Base-by-base conservation (phyloP, 2,888 invertebrate species). In the Amphimallon solstitiale region DNA sequence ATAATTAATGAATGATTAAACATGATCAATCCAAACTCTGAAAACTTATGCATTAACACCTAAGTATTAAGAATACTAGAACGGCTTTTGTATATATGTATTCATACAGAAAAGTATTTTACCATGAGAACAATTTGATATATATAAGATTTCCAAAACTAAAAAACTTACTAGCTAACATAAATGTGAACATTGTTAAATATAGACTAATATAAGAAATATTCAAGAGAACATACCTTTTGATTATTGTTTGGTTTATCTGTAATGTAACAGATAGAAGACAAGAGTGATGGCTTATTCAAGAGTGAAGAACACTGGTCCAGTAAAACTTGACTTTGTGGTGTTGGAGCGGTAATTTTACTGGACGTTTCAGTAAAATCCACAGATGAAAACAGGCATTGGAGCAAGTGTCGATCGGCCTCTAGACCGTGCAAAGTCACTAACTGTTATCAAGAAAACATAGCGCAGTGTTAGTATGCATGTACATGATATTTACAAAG, bases 321-420 rank as follows among this genome's bases (percentile, higher is more conserved):
- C 82, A 89, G 87, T 80, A 95, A 84, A 79, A 92, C 86, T 84
- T 94, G 89, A 80, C 89, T 85, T 88, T 92, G 87, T 78, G 86
- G 85, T 70, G 81, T 83, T 72, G 81, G 79, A 72, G 83, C 83
- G 69, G 88, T 86, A 70, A 88, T 85, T 74, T 88, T 84, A 84
- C 86, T 81, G 77, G 86, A 77, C 71, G 85, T 86, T 77, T 87
- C 87, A 81, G 86, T 90, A 87, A 94, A 92, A 83, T 95, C 92
- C 81, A 95, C 91, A 78, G 90, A 89, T 78, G 95, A 93, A 85
- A 97, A 92, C 83, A 97, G 90, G 86, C 94, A 94, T 88, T 94
- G 94, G 87, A 96, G 90, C 84, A 95, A 90, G 88, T 97, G 95
- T 86, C 95, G 92, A 88, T 97, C 96, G 86, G 96, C 96, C 90